These are phyloP conservation scores for Lytechinus variegatus DNA, from an alignment of 35 echinoderm and acorn worm genomes.

Conservation along the genomic window DNA sequence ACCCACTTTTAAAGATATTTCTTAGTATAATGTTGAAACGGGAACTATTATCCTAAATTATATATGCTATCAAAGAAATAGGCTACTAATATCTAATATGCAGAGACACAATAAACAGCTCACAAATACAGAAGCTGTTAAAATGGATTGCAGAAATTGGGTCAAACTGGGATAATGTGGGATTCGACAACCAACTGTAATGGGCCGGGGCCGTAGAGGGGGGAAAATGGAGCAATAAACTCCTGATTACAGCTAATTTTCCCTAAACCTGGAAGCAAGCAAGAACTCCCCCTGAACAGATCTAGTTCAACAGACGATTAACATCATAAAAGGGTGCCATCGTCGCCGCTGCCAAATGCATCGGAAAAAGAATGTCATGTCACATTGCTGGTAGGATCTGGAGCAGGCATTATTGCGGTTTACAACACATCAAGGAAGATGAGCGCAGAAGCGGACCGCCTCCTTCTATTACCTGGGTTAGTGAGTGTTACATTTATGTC, in stretches of 20 bases:
- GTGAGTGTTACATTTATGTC: neutral
- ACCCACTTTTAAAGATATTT: too few relatives aligned
- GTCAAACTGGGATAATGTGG: neutral
- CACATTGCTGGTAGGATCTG: neutral
- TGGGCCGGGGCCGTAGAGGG: neutral
- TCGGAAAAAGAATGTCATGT: slow-evolving; percentile 2
- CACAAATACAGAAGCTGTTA: neutral
- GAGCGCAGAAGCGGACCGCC: neutral
- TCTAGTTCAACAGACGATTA: neutral
- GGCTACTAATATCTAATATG: neutral
- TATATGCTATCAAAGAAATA: too few relatives aligned
- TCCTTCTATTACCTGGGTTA: neutral
- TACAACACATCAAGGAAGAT: neutral
- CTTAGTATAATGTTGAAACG: too few relatives aligned
- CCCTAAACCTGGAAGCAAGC: neutral
- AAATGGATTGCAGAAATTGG: neutral
- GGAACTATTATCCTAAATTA: too few relatives aligned
- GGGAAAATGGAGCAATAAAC: neutral
- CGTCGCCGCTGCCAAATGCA: neutral
- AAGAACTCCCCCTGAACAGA: neutral
- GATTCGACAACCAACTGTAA: neutral
- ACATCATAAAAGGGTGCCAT: neutral
- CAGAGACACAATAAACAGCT: neutral
- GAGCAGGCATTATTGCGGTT: neutral
- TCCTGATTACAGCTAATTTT: neutral